phyloP scores from a whole-genome alignment of 2,888 invertebrate genomes.

The Sepiola atlantica region DNA sequence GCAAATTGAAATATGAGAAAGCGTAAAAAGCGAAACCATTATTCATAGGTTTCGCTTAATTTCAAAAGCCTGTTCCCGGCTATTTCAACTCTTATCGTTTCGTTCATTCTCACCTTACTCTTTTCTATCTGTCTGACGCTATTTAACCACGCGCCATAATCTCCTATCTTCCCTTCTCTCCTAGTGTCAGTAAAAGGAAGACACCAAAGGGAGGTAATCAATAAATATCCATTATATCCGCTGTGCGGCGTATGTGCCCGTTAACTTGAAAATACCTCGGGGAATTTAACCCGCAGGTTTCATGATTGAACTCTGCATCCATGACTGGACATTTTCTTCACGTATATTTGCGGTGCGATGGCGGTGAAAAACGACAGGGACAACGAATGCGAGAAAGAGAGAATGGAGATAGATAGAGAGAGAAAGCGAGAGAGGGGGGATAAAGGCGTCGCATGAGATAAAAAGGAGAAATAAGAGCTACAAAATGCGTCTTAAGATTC shows the following conservation, averaged over 20 bases:
- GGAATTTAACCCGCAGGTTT: neutral
- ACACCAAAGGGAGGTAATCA: neutral
- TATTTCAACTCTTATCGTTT: no score
- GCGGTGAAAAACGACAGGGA: no score
- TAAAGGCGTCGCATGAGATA: no score
- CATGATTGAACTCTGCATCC: neutral
- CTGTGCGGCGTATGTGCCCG: neutral
- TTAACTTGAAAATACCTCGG: neutral
- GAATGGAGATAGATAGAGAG: no score
- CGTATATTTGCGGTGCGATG: neutral
- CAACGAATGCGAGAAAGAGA: neutral
- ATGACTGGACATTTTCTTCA: neutral
- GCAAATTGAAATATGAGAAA: no score
- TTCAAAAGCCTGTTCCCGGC: no score
- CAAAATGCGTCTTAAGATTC: neutral
- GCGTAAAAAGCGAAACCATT: no score
- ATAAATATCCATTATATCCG: conserved; percentile 11
- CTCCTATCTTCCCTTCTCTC: neutral
- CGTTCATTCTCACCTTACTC: neutral
- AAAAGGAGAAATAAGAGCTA: neutral
- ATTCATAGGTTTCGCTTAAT: no score
- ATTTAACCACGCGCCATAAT: neutral
- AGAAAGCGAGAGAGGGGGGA: no score
- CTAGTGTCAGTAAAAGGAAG: neutral
- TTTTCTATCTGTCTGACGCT: neutral